Evolutionary conservation across 2,797 vertebrate genomes (phyloP).

Genomic region (Mus minutoides): DNA sequence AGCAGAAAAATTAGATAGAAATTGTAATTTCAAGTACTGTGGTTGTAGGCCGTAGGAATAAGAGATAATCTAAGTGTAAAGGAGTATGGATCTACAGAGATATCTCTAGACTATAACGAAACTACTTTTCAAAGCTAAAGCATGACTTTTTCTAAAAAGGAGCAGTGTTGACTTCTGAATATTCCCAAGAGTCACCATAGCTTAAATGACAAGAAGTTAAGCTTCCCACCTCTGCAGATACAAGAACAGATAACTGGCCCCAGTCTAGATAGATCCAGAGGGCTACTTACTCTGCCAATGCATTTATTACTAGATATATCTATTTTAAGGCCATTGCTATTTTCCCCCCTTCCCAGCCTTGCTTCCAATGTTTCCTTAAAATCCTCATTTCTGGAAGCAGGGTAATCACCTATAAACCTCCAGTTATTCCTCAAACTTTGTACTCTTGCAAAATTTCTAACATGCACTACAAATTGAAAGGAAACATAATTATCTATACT

Average conservation of each 20-base stretch:
- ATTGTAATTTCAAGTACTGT: neutral
- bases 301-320: neutral
- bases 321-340: neutral
- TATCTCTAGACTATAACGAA: neutral
- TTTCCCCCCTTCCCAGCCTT: neutral
- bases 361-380: neutral
- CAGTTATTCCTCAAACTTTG: neutral
- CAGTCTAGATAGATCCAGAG: neutral
- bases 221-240: neutral
- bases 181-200: neutral
- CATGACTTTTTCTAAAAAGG: neutral
- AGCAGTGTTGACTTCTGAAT: neutral
- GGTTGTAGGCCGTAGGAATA: no score
- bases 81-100: neutral
- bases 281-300: neutral
- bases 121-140: neutral
- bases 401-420: neutral
- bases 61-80: neutral
- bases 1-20: neutral
- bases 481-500: constrained; percentile 24
- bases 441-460: neutral
- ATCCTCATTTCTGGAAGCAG: neutral
- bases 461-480: neutral
- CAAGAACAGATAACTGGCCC: neutral
- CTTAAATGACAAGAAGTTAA: no score